These are phyloP conservation scores for Phylloscopus trochiloides DNA, from an alignment of 2,113 vertebrate species.

Conservation along the genomic window DNA sequence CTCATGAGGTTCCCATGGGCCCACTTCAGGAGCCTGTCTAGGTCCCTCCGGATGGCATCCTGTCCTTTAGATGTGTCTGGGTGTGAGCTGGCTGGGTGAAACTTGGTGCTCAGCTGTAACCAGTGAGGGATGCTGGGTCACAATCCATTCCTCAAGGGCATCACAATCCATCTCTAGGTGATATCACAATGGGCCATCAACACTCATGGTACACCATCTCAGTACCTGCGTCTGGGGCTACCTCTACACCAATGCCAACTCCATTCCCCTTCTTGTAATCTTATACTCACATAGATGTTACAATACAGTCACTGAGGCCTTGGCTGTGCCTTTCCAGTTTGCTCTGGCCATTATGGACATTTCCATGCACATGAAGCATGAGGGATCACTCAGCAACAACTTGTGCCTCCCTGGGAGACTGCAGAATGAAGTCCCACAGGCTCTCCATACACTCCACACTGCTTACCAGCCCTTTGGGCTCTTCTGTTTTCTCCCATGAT, in stretches of 20 bases:
- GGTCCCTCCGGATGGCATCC: not conserved
- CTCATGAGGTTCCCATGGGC: not conserved
- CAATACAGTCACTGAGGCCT: not conserved
- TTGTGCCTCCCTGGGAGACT: not conserved
- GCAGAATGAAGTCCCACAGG: not conserved
- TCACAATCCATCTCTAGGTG: not conserved
- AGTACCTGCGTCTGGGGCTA: not conserved
- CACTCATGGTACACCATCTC: fast-evolving
- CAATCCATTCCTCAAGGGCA: not conserved
- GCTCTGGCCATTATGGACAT: not conserved
- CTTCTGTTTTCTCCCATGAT: fast-evolving
- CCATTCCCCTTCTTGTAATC: not conserved
- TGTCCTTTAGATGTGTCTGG: not conserved
- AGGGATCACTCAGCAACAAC: not conserved
- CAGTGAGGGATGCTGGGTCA: not conserved
- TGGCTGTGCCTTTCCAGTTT: not conserved
- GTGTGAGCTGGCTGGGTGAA: not conserved
- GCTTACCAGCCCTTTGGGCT: not conserved
- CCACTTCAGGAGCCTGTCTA: not conserved
- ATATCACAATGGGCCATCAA: not conserved
- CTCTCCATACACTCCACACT: not conserved
- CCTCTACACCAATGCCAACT: not conserved
- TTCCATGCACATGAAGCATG: not conserved
- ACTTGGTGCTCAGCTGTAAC: not conserved
- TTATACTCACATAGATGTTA: no score